These are phyloP conservation scores for Sapayoa aenigma DNA, from an alignment of 2,113 vertebrate genomes.

Conservation along the genomic window DNA sequence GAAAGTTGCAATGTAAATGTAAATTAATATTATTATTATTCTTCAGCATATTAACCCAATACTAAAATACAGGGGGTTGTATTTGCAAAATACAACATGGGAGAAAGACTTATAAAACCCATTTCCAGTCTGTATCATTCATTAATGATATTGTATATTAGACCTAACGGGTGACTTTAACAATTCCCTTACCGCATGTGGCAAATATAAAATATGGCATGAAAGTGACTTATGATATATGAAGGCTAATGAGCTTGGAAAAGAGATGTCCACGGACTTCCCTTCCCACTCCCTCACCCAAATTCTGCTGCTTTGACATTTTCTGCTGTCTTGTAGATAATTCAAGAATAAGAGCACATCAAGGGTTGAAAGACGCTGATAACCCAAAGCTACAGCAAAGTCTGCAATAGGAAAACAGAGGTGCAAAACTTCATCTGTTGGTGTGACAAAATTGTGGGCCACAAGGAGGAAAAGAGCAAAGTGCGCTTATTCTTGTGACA, in stretches of 20 bases:
- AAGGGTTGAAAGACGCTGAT: not conserved
- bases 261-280: not conserved
- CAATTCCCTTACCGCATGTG: not conserved
- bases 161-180: not conserved
- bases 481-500: not conserved
- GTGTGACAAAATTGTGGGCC: not conserved
- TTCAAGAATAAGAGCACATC: not conserved
- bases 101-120: not conserved
- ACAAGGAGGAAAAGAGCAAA: not conserved
- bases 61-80: not conserved
- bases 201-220: not conserved
- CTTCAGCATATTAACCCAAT: not conserved
- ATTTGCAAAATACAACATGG: not conserved
- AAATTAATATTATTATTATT: slow-evolving; percentile 7
- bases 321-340: not conserved
- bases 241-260: not conserved
- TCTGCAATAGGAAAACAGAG: not conserved
- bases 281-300: not conserved
- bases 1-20: slow-evolving; percentile 20
- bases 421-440: not conserved
- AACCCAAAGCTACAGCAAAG: not conserved
- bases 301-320: not conserved
- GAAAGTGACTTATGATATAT: not conserved
- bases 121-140: not conserved
- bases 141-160: not conserved